These are phyloP conservation scores for Oreochromis niloticus DNA, from an alignment of 2,113 vertebrate genomes.

Conservation along the genomic window DNA sequence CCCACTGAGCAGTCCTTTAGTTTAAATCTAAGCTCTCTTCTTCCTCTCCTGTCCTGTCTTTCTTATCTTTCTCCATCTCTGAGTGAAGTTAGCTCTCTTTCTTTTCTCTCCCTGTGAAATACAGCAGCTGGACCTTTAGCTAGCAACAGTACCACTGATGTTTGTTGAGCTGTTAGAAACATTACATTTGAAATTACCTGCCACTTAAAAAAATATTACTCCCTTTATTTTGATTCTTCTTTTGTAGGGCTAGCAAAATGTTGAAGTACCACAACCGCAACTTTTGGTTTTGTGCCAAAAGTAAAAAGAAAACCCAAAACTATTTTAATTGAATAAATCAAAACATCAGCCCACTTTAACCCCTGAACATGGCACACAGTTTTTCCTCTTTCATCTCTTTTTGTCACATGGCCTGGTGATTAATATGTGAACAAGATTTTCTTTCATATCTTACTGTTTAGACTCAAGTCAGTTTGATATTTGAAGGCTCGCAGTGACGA, in stretches of 20 bases:
- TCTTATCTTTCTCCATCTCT: neutral
- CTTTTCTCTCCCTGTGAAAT: neutral
- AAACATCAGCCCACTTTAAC: neutral
- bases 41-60: neutral
- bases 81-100: neutral
- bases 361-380: neutral
- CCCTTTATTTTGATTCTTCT: neutral
- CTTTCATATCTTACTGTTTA: neutral
- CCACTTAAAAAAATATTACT: neutral
- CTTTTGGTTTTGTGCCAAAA: neutral
- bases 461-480: neutral
- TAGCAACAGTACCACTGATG: neutral
- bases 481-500: neutral
- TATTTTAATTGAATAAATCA: neutral
- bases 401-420: neutral
- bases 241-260: neutral
- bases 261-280: neutral
- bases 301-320: neutral
- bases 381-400: neutral
- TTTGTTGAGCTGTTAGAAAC: neutral
- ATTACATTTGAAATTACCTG: neutral
- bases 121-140: neutral
- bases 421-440: neutral
- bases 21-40: neutral
- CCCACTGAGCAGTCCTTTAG: neutral